Percentiles rank a stretch among this genome's conserved stretches.
Conservation (phyloP, 2,797 vertebrate genomes). For the Syngnathus rostellatus region DNA sequence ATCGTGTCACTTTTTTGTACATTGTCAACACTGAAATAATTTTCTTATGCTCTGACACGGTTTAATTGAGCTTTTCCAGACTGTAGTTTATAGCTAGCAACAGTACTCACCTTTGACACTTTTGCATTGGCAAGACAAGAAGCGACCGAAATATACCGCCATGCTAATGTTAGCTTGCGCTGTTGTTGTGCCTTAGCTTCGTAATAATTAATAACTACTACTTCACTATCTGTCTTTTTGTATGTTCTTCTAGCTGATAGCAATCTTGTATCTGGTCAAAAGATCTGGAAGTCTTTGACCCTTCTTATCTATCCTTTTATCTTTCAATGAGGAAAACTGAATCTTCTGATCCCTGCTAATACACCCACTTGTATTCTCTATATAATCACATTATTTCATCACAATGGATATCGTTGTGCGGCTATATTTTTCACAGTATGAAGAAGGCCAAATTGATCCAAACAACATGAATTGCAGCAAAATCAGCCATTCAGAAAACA, state of each 20-base stretch:
- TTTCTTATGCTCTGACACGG: conserved; percentile 55
- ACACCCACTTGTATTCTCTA: neutral
- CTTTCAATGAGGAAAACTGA: neutral
- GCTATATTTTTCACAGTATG: neutral
- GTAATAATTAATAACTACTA: neutral
- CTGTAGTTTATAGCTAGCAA: conserved; percentile 52
- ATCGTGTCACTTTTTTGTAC: conserved; percentile 59
- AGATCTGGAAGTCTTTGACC: conserved; percentile 27
- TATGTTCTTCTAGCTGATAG: conserved; percentile 7
- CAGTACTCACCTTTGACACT: conserved; percentile 51
- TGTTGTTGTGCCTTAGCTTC: neutral
- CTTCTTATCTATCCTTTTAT: conserved; percentile 9
- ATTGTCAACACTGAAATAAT: conserved; percentile 51
- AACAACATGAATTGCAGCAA: neutral
- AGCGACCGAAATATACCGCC: neutral
- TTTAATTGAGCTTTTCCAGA: conserved; percentile 64
- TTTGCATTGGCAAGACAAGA: conserved; percentile 22
- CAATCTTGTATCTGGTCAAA: conserved; percentile 43
- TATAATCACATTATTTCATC: neutral
- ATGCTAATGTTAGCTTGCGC: neutral
- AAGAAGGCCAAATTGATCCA: neutral
- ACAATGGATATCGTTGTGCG: neutral
- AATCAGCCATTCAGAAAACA: neutral
- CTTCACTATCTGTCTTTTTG: neutral
- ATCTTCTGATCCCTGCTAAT: conserved; percentile 10